Evolutionary conservation across 2,113 vertebrate genomes (phyloP).

Genomic region (Gobius niger): DNA sequence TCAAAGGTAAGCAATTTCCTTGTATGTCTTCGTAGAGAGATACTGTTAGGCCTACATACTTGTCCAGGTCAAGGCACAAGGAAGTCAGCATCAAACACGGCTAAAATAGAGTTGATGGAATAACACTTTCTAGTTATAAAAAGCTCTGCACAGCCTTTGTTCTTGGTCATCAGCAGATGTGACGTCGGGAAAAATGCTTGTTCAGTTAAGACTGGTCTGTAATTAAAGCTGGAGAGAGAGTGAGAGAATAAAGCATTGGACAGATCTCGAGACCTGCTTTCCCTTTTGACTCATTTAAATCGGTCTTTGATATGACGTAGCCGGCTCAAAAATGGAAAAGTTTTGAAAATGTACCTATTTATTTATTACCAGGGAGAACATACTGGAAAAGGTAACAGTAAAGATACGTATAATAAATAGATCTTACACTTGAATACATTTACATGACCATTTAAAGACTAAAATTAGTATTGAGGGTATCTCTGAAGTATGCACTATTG

Average conservation of each 20-base stretch:
- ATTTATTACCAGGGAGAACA: too few species aligned
- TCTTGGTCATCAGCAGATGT: conserved; percentile 49
- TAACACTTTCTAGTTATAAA: conserved; percentile 24
- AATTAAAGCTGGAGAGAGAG: conserved; percentile 51
- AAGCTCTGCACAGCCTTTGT: conserved; percentile 32
- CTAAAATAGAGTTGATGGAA: conserved; percentile 46
- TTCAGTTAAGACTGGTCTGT: conserved; percentile 42
- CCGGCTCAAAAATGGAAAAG: conserved; percentile 34
- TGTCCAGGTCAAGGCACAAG: conserved; percentile 20
- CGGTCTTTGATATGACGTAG: conserved; percentile 60
- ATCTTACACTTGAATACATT: too few species aligned
- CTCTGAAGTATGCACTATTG: too few species aligned
- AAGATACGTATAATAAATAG: too few species aligned
- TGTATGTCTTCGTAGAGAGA: conserved; percentile 40
- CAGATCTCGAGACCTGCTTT: conserved; percentile 36
- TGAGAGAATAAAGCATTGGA: conserved; percentile 35
- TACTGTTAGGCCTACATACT: conserved; percentile 17
- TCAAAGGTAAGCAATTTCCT: conserved; percentile 50
- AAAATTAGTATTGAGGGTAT: too few species aligned
- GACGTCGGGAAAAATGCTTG: conserved; percentile 26
- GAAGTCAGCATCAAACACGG: conserved; percentile 16
- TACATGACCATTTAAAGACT: too few species aligned
- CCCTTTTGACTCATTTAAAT: conserved; percentile 58
- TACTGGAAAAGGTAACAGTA: too few species aligned
- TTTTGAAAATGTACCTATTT: conserved; percentile 13